Percentiles rank a stretch among this genome's conserved stretches.
phyloP scores from a whole-genome alignment of 2,888 invertebrate genomes.

The Euzophera pinguis region DNA sequence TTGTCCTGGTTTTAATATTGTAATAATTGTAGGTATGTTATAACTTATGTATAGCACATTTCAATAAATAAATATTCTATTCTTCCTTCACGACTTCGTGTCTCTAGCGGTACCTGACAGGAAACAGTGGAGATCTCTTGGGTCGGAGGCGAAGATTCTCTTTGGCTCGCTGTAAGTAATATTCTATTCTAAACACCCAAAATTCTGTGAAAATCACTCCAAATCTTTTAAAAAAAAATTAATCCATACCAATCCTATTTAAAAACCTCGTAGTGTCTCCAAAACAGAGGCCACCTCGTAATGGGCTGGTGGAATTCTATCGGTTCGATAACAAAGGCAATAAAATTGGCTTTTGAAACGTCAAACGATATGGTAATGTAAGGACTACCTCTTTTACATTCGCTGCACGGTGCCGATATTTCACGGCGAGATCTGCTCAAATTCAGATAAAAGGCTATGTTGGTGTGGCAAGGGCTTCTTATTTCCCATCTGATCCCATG shows the following conservation, averaged over 20 bases:
- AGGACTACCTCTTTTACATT: conserved; percentile 62
- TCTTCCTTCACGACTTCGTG: too few species aligned
- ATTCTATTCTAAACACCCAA: too few species aligned
- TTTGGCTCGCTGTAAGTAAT: too few species aligned
- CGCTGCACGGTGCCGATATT: conserved; percentile 64
- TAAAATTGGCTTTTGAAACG: conserved; percentile 70
- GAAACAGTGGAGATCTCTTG: too few species aligned
- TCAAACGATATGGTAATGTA: conserved; percentile 73
- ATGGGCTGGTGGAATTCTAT: conserved; percentile 68
- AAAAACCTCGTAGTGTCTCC: background rate
- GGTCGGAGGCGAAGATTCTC: too few species aligned
- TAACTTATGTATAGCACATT: too few species aligned
- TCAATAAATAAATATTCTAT: too few species aligned
- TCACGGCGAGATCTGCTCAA: conserved; percentile 66
- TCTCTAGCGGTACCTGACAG: too few species aligned
- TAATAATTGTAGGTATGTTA: too few species aligned
- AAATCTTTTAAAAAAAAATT: background rate
- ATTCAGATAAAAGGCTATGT: conserved; percentile 56
- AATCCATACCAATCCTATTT: background rate
- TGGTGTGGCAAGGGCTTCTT: conserved; percentile 34
- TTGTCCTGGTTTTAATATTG: too few species aligned
- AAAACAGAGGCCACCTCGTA: conserved; percentile 33
- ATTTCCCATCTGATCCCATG: too few species aligned
- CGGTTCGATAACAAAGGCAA: conserved; percentile 61
- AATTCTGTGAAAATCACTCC: too few species aligned